A percentile compares a stretch with the other conserved stretches of the same genome.
phyloP scores from a whole-genome alignment of 2,113 vertebrate species.

The Forbesichthys papilliferus region DNA sequence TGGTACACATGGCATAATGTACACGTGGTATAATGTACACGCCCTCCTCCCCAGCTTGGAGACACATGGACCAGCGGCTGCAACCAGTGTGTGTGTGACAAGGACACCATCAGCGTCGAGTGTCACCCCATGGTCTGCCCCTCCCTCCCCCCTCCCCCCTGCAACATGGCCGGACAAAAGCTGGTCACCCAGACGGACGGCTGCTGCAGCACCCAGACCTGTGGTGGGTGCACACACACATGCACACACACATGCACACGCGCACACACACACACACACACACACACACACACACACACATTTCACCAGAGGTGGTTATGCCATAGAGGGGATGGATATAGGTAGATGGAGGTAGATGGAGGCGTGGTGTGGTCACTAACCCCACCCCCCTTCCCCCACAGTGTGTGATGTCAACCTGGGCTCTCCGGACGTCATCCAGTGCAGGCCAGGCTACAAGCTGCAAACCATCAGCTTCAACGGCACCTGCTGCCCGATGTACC shows the following conservation, averaged over 20 bases:
- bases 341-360: neutral
- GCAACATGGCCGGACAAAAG: slow-evolving; percentile 46
- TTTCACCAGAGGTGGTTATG: too few relatives aligned
- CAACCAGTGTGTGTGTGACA: slow-evolving; percentile 43
- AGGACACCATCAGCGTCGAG: neutral
- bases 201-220: slow-evolving; percentile 48
- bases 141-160: slow-evolving; percentile 8
- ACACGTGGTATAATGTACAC: too few relatives aligned
- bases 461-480: slow-evolving; percentile 2
- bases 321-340: neutral
- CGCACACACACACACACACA: fast-evolving
- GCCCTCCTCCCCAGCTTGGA: too few relatives aligned
- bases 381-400: slow-evolving; percentile 9
- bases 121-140: slow-evolving; percentile 32
- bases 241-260: too few relatives aligned
- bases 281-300: too few relatives aligned
- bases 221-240: slow-evolving; percentile 42
- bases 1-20: too few relatives aligned
- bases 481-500: slow-evolving; percentile 43
- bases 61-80: slow-evolving; percentile 46
- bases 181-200: slow-evolving; percentile 22
- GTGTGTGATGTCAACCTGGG: slow-evolving; percentile 39
- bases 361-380: neutral
- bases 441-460: slow-evolving; percentile 32
- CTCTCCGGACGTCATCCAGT: neutral